Evolutionary conservation across 2,888 invertebrate genomes (phyloP), one percentile per base, ranked within the genome.

Genomic region (Anodontia alba): DNA sequence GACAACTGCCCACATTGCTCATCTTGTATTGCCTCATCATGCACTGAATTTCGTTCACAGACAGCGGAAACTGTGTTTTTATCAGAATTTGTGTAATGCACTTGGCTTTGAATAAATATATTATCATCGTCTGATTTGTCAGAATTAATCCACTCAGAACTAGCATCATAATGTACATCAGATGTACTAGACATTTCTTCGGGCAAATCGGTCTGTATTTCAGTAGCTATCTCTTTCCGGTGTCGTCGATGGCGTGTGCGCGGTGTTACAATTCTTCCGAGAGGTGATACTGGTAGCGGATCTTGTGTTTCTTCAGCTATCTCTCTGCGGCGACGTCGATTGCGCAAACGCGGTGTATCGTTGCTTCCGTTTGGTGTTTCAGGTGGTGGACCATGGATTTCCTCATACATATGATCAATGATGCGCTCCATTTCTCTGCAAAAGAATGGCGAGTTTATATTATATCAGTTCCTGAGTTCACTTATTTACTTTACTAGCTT

Each of bases 311-410:
- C 46, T 15, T 17, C 15, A 36, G 26, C 57, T 20, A 29, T 10
- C 10, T 80, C 77, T 69, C 70, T 51, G 20, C 84, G 80, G 12
- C 84, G 77, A 12, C 81, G 73, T 62, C 82, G 54, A 71, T 82
- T 82, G n/a, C 85, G 74, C 29, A 76, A 38, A 66, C 85, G 72
- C 23, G 85, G 82, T 3, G 85, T 85, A 43, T 85, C 82, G 29
- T 76, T 66, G 43, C 82, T 72, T 26, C 85, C 85, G 51, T 80
- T 80, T 36, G 85, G 82, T 8, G 85, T 85, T 62, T 73, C 73
- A 10, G 82, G 82, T 2, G 71, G 42, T 12, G 76, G 73, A n/a
- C 85, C 85, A 71, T 85, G 79, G 23, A 85, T 85, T 69, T 85
- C 74, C 33, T 82, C 82, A 29, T 85, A 85, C 85, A 85, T 85